These are phyloP conservation scores for Clarias gariepinus DNA, from an alignment of 2,113 vertebrate species.

Conservation along the genomic window DNA sequence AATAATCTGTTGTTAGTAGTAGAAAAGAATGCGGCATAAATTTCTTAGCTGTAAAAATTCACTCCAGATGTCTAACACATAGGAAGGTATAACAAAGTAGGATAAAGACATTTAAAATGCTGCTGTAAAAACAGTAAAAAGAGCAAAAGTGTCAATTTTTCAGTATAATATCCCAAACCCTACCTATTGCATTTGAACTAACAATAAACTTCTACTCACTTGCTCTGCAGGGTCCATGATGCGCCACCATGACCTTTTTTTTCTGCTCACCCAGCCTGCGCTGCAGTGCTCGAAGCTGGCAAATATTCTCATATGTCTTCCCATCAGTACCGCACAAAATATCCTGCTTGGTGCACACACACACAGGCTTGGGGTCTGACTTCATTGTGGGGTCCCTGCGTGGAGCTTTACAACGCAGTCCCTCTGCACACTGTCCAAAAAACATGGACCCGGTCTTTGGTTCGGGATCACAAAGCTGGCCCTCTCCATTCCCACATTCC, in stretches of 20 bases:
- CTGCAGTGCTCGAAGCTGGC: slow-evolving; percentile 55
- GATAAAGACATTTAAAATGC: background rate
- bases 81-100: background rate
- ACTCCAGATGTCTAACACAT: background rate
- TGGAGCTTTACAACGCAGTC: slow-evolving; percentile 52
- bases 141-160: background rate
- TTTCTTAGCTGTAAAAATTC: background rate
- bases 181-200: background rate
- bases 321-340: slow-evolving; percentile 59
- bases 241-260: slow-evolving; percentile 45
- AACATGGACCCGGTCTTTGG: slow-evolving; percentile 25
- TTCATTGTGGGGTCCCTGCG: slow-evolving; percentile 29
- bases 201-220: slow-evolving; percentile 54
- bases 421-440: slow-evolving; percentile 59
- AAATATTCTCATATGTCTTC: slow-evolving; percentile 61
- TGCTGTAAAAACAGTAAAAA: background rate
- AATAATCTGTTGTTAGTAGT: background rate
- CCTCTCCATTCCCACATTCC: slow-evolving; percentile 65
- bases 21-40: background rate
- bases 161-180: background rate
- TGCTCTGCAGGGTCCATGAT: slow-evolving; percentile 61
- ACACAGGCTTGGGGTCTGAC: slow-evolving; percentile 50
- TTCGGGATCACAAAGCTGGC: slow-evolving; percentile 60
- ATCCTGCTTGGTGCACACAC: slow-evolving; percentile 57
- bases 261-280: slow-evolving; percentile 24